Evolutionary conservation across 2,888 invertebrate species (phyloP), one percentile per base, ranked within the genome.

Genomic region (Isoperla grammatica): DNA sequence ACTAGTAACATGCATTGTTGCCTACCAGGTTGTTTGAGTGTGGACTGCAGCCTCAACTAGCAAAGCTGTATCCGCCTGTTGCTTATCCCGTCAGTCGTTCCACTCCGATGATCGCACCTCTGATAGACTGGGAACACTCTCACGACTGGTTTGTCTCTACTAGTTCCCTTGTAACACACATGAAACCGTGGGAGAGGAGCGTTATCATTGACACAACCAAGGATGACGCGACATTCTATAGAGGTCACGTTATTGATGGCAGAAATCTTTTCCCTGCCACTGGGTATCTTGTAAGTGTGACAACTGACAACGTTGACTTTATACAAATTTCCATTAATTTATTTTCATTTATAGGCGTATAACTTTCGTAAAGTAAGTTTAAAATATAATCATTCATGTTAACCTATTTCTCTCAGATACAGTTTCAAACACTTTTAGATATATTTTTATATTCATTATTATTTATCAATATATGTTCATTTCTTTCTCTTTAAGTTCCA

Each of bases 71-170:
- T 73, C 88, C 92, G 0, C 73, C 78, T 22, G 77, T 92, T 0
- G 70, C 81, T 43, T 92, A 84, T 73, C 96, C 96, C 0, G 95
- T 96, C 1, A 87, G 92, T 0, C 81, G 87, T 29, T 87, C 88
- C 1, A 96, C 96, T 0, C 87, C 90, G 0, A 89, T 89, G 83
- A 79, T 95, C 45, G 81, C 90, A 0, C 87, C 91, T 2, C 76
- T 89, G 1, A 82, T 96, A n/a, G 83, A 83, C 64, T 96, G 95
- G 95, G 90, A 95, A 66, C 95, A 96, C 69, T 79, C 81, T 15
- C 83, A 85, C 61, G 83, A 87, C 61, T 89, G 88, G 87, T 85
- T 82, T 66, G 85, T 62, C 43, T 57, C 56, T 43, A 46, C 50
- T n/a, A 61, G 55, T 48, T 56, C 2, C 13, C 40, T 43, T 6